A percentile compares a stretch with the other conserved stretches of the same genome.
These are phyloP conservation scores for Artibeus lituratus DNA, from an alignment of 2,797 vertebrate species.

Conservation along the genomic window DNA sequence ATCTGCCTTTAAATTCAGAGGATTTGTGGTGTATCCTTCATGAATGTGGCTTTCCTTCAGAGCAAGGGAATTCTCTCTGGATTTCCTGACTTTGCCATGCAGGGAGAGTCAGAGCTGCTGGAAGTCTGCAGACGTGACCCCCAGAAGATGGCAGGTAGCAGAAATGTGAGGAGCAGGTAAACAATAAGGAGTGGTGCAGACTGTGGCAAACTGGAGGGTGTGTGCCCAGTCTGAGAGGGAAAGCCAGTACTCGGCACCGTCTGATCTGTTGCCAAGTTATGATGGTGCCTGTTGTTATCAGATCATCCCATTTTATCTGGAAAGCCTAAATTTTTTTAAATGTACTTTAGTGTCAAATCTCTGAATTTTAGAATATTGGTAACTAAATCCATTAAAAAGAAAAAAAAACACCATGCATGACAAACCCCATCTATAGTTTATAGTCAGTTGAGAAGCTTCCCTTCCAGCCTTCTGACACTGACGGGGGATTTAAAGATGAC, in stretches of 20 bases:
- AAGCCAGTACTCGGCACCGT: neutral
- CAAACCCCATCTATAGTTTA: slow-evolving; percentile 16
- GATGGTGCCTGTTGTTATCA: neutral
- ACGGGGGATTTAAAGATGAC: slow-evolving; percentile 2
- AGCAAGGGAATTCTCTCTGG: neutral
- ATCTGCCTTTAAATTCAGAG: neutral
- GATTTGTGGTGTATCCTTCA: neutral
- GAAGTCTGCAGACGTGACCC: neutral
- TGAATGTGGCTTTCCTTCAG: neutral
- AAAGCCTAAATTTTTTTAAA: slow-evolving; percentile 8
- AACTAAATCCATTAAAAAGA: neutral
- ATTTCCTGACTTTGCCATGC: neutral
- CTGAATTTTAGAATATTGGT: slow-evolving; percentile 13
- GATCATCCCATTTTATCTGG: slow-evolving; percentile 7
- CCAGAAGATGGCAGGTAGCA: neutral
- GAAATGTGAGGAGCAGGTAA: neutral
- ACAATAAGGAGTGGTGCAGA: neutral
- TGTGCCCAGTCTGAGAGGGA: neutral
- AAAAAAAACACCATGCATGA: neutral
- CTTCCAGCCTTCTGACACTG: neutral
- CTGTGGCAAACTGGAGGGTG: neutral
- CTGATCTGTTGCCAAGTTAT: neutral
- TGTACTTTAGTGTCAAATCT: slow-evolving; percentile 20
- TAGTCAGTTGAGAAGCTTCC: neutral
- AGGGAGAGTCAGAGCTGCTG: neutral